Evolutionary conservation across 1,140 invertebrate species (phyloP), one percentile per base, ranked within the genome.

Genomic region (Drosophila grimshawi): DNA sequence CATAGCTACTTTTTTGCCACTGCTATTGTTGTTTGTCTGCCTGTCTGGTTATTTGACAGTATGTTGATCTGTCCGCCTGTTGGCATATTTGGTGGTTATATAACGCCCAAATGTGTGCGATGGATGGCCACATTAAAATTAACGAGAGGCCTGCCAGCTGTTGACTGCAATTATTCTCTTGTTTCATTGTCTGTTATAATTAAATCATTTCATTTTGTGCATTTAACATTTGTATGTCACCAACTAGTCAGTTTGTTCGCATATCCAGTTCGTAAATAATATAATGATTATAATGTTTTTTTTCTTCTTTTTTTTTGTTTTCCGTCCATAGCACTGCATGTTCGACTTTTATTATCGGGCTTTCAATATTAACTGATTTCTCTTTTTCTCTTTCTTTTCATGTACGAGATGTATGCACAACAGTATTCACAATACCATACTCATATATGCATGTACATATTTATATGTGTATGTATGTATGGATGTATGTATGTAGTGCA

Each of bases 151-250:
- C 52, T 62, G 62, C 37, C 76, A 76, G 69, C 73, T 72, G 60
- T 67, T 68, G 72, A 67, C 76, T 85, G 76, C 83, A 88, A 80
- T 88, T 88, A 83, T 88, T 88, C 73, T 83, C 69, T 57, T 83
- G 77, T 78, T 88, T 88, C 88, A 88, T 88, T 88, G 83, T 88
- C 85, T 79, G 85, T 88, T 89, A 88, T 88, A 88, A 88, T 88
- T 88, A 89, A 88, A 88, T 88, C 83, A 88, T 88, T 88, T 88
- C 66, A 83, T 88, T 89, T 89, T 89, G 78, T 78, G 80, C 72
- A 88, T 83, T 88, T 80, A 83, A 89, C 80, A 83, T 80, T 74
- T 78, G 65, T 56, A 72, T 79, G 76, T 72, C 66, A 66, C 39
- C 72, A 66, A 43, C 39, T 60, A 60, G 46, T 70, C 65, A 53